phyloP scores from a whole-genome alignment of 2,797 vertebrate species.

The Helarctos malayanus region DNA sequence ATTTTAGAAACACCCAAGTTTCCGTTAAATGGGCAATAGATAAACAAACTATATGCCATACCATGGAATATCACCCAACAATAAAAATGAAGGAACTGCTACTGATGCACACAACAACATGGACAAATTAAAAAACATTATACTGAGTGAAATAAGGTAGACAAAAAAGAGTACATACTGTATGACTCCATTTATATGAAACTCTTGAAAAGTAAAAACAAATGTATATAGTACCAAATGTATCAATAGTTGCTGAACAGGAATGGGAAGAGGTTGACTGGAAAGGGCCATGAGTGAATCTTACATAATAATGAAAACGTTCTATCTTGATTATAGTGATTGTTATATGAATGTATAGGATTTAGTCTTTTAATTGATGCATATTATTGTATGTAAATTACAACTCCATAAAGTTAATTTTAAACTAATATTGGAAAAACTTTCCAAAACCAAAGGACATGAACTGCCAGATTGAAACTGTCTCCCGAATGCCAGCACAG shows the following conservation, averaged over 20 bases:
- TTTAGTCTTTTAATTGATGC: background rate
- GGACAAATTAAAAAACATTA: background rate
- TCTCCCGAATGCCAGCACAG: background rate
- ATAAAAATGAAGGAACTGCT: background rate
- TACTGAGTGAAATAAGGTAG: background rate
- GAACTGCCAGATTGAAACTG: background rate
- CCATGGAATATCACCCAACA: background rate
- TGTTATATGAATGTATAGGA: background rate
- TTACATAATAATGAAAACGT: background rate
- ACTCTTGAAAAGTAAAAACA: background rate
- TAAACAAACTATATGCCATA: background rate
- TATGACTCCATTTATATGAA: background rate
- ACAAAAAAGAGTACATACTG: background rate
- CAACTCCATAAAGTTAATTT: conserved; percentile 21
- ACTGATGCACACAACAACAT: background rate
- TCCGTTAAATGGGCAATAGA: background rate
- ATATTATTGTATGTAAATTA: background rate
- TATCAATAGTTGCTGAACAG: background rate
- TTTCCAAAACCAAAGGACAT: background rate
- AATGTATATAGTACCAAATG: background rate
- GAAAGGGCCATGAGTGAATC: background rate
- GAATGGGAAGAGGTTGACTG: background rate
- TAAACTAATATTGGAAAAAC: conserved; percentile 32
- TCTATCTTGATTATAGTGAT: background rate
- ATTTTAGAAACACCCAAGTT: background rate